phyloP scores from a whole-genome alignment of 2,888 invertebrate species.

The Colletes collaris region DNA sequence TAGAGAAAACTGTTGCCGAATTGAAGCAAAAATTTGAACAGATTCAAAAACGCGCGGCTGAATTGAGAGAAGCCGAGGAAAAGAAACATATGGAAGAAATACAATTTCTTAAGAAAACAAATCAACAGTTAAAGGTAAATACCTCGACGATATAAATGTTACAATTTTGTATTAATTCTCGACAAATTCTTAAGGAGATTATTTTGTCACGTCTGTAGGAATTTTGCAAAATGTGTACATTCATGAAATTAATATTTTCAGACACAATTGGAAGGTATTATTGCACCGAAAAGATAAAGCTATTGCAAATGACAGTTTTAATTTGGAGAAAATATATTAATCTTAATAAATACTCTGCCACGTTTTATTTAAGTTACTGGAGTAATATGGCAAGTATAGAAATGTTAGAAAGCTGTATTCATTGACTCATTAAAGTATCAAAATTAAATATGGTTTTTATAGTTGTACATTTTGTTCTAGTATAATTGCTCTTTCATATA shows the following conservation, averaged over 20 bases:
- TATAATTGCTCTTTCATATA: conserved; percentile 71
- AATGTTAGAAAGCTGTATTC: conserved; percentile 20
- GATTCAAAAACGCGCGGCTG: conserved; percentile 91
- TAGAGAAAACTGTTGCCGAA: conserved; percentile 84
- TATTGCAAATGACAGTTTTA: not conserved
- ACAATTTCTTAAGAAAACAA: conserved; percentile 95
- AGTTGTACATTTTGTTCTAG: conserved; percentile 59
- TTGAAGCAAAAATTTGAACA: conserved; percentile 91
- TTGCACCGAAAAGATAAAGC: conserved; percentile 94
- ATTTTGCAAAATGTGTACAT: not conserved
- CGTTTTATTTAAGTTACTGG: conserved; percentile 25
- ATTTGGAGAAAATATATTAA: not conserved
- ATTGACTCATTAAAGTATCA: conserved; percentile 16
- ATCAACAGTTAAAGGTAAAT: conserved; percentile 93
- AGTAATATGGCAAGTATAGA: conserved; percentile 27
- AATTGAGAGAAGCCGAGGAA: conserved; percentile 94
- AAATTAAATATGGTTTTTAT: conserved; percentile 24
- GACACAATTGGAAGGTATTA: conserved; percentile 97
- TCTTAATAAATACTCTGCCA: conserved; percentile 6
- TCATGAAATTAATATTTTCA: conserved; percentile 81
- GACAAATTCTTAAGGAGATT: not conserved
- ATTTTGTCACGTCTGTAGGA: not conserved
- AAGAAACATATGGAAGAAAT: conserved; percentile 97
- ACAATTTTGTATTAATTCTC: not conserved
- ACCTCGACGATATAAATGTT: conserved; percentile 29